These are phyloP conservation scores for Cuculus canorus DNA, from an alignment of 2,797 vertebrate genomes.

Conservation along the genomic window DNA sequence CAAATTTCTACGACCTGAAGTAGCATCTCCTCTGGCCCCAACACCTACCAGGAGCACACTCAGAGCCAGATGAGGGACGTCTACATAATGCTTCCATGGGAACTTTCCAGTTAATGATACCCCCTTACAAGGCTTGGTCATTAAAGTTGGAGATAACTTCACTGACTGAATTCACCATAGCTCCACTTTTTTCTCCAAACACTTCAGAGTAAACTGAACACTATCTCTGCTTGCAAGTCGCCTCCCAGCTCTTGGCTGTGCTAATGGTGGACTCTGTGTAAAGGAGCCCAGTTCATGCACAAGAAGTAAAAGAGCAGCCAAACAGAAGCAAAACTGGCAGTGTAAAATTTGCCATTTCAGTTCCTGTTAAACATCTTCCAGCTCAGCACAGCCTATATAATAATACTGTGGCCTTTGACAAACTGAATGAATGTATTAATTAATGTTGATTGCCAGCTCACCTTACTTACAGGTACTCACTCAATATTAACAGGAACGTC, in stretches of 20 bases:
- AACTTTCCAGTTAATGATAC: not conserved
- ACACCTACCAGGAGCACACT: not conserved
- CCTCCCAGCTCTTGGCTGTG: not conserved
- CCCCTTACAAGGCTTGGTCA: not conserved
- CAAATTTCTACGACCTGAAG: not conserved
- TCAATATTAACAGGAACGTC: not conserved
- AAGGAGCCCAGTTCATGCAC: no score
- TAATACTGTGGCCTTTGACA: not conserved
- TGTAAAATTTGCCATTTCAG: not conserved
- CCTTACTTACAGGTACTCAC: not conserved
- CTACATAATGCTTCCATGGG: rapidly evolving
- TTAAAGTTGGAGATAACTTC: not conserved
- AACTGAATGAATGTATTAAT: not conserved
- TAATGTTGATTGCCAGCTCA: conserved; percentile 14
- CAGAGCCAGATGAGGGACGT: not conserved
- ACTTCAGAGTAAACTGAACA: not conserved
- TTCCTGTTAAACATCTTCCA: not conserved
- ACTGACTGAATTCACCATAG: not conserved
- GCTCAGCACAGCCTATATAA: not conserved
- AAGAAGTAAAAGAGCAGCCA: no score
- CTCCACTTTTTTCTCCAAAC: not conserved
- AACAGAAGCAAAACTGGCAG: not conserved
- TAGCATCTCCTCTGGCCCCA: not conserved
- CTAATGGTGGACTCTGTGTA: no score
- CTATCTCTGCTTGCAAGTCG: not conserved